Conservation (phyloP, 92 coral and sea anemone genomes). For the Bergia puertoricense region DNA sequence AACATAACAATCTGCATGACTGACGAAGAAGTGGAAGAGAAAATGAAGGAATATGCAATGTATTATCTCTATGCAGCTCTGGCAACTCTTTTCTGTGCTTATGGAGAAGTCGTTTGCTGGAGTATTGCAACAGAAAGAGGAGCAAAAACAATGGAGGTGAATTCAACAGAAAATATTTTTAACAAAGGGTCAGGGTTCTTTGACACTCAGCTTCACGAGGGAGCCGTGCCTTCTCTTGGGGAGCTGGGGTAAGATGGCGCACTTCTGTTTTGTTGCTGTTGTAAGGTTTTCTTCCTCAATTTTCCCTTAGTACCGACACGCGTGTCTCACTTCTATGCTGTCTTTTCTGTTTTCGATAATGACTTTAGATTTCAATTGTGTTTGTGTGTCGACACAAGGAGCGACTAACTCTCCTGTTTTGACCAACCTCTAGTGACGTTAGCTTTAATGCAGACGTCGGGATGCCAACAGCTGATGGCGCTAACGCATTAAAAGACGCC, state of each 20-base stretch:
- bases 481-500: constrained; percentile 58
- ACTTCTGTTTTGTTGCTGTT: background rate
- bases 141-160: constrained; percentile 44
- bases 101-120: constrained; percentile 89
- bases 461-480: constrained; percentile 35
- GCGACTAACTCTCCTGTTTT: background rate
- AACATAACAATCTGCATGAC: constrained; percentile 45
- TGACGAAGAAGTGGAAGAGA: constrained; percentile 59
- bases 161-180: constrained; percentile 49
- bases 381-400: background rate
- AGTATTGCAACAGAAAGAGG: constrained; percentile 82
- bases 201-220: constrained; percentile 31
- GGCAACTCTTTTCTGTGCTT: constrained; percentile 84
- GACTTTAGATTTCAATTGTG: background rate
- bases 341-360: no score
- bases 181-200: constrained; percentile 45
- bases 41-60: constrained; percentile 75
- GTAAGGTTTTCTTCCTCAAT: background rate
- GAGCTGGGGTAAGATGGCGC: background rate
- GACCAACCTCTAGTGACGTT: background rate
- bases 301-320: no score
- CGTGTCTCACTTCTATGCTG: no score
- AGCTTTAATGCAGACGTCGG: background rate
- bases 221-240: background rate
- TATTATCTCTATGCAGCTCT: constrained; percentile 88